Base-by-base conservation (phyloP, 2,888 invertebrate genomes). In the Opisthograptis luteolata region DNA sequence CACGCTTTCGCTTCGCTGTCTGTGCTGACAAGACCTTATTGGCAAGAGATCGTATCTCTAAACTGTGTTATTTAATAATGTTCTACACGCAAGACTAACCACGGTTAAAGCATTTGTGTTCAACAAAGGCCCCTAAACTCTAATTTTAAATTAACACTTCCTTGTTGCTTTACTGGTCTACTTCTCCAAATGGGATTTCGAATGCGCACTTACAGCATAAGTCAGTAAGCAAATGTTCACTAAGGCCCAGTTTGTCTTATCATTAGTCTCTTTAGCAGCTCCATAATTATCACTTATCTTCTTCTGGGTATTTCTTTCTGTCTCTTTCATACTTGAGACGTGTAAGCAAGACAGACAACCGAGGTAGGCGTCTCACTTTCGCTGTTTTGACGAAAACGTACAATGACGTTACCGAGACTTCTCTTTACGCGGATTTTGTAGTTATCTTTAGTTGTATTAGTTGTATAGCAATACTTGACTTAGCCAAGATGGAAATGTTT, bases 201-300 rank as follows among this genome's bases (percentile, higher is more conserved):
- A 48, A 43, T 41, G 45, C 45, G 39, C 39, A 28, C 34, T 19
- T 25, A 41, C 42, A 35, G 28, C n/a, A 9, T 17, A 28, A 28
- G 13, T 12, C 14, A 6, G 10, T 30, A 22, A 43, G 24, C 19
- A 22, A 22, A 45, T 34, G 31, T 31, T 15, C 47, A 64, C 56
- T 62, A 60, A 62, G 64, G 63, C 63, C 47, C 46, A 60, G 61
- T 69, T 66, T 66, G 60, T 61, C 58, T 69, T 70, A 68, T 70
- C 66, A 74, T 73, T 76, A 73, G 72, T 55, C 70, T 71, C 64
- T 68, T 81, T 75, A 79, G 67, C 64, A 58, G 37, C 54, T 32
- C 54, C 62, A 59, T 71, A 73, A 79, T 79, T 74, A 78, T 68
- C 72, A 75, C 70, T 76, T 68, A 76, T 66, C 68, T 50, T 64